phyloP scores from a whole-genome alignment of 2,888 invertebrate species.

The Protophormia terraenovae region DNA sequence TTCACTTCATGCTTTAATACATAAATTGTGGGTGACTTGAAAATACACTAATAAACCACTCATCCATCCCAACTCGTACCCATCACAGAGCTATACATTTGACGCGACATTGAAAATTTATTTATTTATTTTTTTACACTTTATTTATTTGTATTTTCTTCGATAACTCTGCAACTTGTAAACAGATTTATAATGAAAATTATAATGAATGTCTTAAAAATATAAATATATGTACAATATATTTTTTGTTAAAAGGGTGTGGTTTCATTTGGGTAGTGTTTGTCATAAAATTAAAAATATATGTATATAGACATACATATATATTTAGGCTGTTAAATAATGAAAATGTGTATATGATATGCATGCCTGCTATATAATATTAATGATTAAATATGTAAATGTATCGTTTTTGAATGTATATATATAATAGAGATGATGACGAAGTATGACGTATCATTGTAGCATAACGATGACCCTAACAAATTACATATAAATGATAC shows the following conservation, averaged over 20 bases:
- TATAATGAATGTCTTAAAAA: background rate
- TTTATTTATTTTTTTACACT: background rate
- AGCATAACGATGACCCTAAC: slow-evolving; percentile 26
- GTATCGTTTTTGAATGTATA: no score
- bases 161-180: background rate
- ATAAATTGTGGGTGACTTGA: slow-evolving; percentile 2
- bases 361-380: background rate
- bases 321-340: background rate
- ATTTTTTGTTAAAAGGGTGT: slow-evolving; percentile 2
- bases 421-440: slow-evolving; percentile 8
- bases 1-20: background rate
- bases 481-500: background rate
- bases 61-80: background rate
- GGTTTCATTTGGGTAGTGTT: slow-evolving; percentile 9
- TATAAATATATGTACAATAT: background rate
- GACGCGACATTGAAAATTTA: slow-evolving; percentile 32
- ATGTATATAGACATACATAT: no score
- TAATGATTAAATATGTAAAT: background rate
- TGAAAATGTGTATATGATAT: background rate
- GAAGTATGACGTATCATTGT: slow-evolving; percentile 27
- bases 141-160: background rate
- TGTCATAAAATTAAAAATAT: background rate
- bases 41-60: background rate
- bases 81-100: background rate
- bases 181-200: background rate